Conservation (phyloP, 1,140 invertebrate species). For the Pseudomyrmex dendroicus region DNA sequence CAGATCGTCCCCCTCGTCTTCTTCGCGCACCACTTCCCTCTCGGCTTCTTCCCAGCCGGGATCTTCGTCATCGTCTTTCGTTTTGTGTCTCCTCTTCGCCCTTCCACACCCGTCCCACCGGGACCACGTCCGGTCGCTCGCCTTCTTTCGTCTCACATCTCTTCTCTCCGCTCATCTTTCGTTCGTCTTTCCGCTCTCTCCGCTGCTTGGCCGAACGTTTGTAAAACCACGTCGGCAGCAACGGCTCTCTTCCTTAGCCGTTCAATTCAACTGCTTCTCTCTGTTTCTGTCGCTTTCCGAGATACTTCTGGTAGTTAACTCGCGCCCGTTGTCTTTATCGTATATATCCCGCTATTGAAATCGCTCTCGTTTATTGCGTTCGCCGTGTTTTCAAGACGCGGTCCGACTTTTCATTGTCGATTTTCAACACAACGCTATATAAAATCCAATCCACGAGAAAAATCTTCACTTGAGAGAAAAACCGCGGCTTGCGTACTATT, state of each 20-base stretch:
- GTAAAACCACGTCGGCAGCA: slow-evolving; percentile 51
- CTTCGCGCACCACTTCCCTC: neutral
- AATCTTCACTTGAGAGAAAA: too few relatives aligned
- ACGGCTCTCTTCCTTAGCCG: slow-evolving; percentile 25
- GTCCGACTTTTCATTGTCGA: slow-evolving; percentile 9
- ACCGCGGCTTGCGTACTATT: too few relatives aligned
- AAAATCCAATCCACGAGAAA: neutral
- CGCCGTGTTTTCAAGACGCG: neutral
- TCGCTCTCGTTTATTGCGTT: slow-evolving; percentile 1
- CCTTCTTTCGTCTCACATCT: neutral
- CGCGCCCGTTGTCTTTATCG: slow-evolving; percentile 20
- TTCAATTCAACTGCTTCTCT: slow-evolving; percentile 15
- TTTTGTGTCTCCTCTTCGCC: slow-evolving; percentile 35
- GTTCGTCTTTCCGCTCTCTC: slow-evolving; percentile 17
- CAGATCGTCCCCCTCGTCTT: slow-evolving; percentile 8
- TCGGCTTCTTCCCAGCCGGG: neutral
- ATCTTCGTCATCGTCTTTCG: slow-evolving; percentile 39
- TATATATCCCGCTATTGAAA: neutral
- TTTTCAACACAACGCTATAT: neutral
- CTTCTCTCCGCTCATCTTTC: slow-evolving; percentile 9
- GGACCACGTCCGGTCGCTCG: slow-evolving; percentile 31
- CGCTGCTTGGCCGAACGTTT: slow-evolving; percentile 32
- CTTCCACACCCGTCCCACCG: slow-evolving; percentile 20
- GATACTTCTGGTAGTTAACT: slow-evolving; percentile 35
- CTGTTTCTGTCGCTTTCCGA: slow-evolving; percentile 20